These are phyloP conservation scores for Pluvialis apricaria DNA, from an alignment of 2,113 vertebrate genomes.

Conservation along the genomic window DNA sequence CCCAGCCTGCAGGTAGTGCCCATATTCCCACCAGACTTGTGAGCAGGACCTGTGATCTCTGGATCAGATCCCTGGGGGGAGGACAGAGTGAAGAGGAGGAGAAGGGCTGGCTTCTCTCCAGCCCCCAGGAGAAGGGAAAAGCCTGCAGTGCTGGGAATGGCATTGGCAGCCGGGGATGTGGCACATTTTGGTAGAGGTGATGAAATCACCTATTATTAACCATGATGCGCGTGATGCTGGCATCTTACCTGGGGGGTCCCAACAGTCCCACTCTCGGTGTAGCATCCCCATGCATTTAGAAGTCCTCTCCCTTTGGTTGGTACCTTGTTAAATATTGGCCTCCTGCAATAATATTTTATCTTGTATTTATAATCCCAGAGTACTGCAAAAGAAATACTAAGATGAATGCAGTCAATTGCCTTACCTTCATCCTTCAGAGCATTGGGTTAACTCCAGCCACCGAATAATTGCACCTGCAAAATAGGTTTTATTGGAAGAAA, in stretches of 20 bases:
- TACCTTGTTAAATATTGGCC: background rate
- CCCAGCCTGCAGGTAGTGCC: background rate
- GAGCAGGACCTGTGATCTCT: background rate
- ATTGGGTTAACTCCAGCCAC: background rate
- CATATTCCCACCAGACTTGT: background rate
- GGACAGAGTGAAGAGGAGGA: background rate
- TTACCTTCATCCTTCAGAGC: conserved; percentile 50
- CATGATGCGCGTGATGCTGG: background rate
- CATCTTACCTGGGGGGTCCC: background rate
- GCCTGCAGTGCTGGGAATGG: background rate
- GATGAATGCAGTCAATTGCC: conserved; percentile 55
- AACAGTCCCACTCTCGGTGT: rapidly evolving
- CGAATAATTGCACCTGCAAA: conserved; percentile 43
- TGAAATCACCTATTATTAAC: background rate
- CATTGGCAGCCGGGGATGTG: background rate
- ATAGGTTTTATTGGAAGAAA: conserved; percentile 4
- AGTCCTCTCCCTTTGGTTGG: background rate
- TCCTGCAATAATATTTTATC: background rate
- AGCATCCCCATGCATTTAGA: background rate
- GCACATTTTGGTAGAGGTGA: background rate
- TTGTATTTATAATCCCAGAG: conserved; percentile 22
- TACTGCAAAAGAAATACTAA: background rate
- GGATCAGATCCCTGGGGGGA: background rate
- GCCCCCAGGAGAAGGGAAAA: background rate
- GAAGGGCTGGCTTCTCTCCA: background rate